Evolutionary conservation across 1,140 invertebrate species (phyloP).

Genomic region (Platyscapa corneri): DNA sequence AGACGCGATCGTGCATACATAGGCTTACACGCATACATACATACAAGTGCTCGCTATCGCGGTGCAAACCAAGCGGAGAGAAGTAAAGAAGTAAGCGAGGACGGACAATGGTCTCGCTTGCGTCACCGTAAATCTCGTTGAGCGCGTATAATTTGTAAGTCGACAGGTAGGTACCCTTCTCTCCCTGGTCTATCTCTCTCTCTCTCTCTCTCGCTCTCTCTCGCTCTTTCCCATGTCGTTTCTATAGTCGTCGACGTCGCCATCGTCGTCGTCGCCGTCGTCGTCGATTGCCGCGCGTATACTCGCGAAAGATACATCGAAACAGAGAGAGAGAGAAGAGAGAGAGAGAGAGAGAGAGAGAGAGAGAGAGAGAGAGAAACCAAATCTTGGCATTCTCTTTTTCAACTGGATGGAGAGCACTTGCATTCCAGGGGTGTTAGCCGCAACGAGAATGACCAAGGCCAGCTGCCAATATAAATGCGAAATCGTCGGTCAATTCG

Average conservation of each 20-base stretch:
- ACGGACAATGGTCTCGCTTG: constrained; percentile 75
- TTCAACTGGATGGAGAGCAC: constrained; percentile 46
- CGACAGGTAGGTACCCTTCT: constrained; percentile 67
- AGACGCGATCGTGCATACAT: constrained; percentile 51
- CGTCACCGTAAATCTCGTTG: constrained; percentile 75
- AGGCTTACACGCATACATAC: background rate
- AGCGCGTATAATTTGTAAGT: constrained; percentile 75
- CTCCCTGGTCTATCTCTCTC: constrained; percentile 48
- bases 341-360: constrained; percentile 11
- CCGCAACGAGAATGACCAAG: constrained; percentile 36
- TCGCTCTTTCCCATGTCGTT: background rate
- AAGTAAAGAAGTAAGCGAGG: constrained; percentile 72
- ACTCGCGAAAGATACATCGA: constrained; percentile 38
- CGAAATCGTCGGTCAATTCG: constrained; percentile 39
- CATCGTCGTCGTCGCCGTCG: constrained; percentile 33
- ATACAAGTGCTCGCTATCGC: constrained; percentile 8
- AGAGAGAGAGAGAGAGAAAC: background rate
- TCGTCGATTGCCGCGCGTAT: constrained; percentile 35
- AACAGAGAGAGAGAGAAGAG: background rate
- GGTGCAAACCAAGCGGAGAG: constrained; percentile 59
- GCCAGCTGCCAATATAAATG: constrained; percentile 21
- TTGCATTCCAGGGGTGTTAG: constrained; percentile 48
- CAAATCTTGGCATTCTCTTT: constrained; percentile 48
- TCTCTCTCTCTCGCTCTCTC: constrained; percentile 33
- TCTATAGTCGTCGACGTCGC: background rate